These are phyloP conservation scores for Chiloscyllium plagiosum DNA, from an alignment of 2,113 vertebrate genomes.

Conservation along the genomic window DNA sequence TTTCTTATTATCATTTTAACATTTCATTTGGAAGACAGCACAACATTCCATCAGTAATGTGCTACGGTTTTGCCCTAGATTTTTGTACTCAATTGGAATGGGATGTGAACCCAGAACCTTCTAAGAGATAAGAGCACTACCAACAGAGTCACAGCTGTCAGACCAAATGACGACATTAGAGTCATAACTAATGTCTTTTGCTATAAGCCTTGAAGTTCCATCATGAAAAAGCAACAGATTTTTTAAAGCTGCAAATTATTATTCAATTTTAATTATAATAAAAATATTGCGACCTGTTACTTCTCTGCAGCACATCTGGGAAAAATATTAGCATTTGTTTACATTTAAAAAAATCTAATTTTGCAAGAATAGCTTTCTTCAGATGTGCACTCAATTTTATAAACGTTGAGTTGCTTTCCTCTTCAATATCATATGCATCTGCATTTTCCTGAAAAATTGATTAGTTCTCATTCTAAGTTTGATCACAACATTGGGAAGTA, in stretches of 20 bases:
- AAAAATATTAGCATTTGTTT: not conserved
- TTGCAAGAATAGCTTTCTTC: not conserved
- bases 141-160: not conserved
- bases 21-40: not conserved
- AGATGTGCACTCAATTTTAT: not conserved
- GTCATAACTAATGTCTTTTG: not conserved
- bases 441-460: not conserved
- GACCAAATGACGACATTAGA: not conserved
- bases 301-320: not conserved
- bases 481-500: not conserved
- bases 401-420: not conserved
- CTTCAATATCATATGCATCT: not conserved
- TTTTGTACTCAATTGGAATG: not conserved
- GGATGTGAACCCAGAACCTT: not conserved
- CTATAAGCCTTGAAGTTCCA: not conserved
- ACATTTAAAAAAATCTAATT: not conserved
- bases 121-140: not conserved
- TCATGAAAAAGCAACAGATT: not conserved
- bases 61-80: not conserved
- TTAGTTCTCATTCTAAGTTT: not conserved
- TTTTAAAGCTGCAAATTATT: not conserved
- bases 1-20: not conserved
- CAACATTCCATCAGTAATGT: not conserved
- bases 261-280: not conserved
- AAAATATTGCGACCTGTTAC: not conserved